Base-by-base conservation (phyloP, 2,888 invertebrate species). In the Scrobipalpa costella region DNA sequence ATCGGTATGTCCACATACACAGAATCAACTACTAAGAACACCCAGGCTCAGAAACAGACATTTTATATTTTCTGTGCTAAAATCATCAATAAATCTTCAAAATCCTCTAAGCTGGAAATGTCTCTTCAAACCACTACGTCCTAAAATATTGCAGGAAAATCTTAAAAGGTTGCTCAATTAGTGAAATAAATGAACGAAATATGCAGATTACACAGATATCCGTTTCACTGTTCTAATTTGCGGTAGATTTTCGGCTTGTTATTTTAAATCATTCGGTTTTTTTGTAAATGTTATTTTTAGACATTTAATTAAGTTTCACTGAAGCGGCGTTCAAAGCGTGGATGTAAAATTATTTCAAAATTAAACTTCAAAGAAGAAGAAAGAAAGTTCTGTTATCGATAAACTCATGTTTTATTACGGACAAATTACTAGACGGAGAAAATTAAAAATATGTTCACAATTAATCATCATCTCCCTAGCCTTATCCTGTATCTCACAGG, bases 91-190 rank as follows among this genome's bases (percentile, higher is more conserved):
- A 50, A 50, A 15, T 50, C 21, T 50, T 2, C 50, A 15, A 17
- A 21, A n/a, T 11, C 21, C 17, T 17, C 6, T 50, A 21, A 50
- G 11, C 50, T 50, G 9, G 7, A 17, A 50, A 17, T 44, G 44
- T 50, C 21, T 50, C 17, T 50, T 50, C 15, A 21, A 21, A 21
- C 50, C 19, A 21, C 50, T 21, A 21, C 9, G 19, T 21, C 17
- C 19, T 50, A 21, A 21, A 50, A 50, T 50, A 50, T 50, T 21
- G 9, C 50, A 11, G 11, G 9, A n/a, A 2, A 50, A 21, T 17
- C 50, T 21, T 50, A 50, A 50, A 50, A 50, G 50, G 50, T 50
- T 50, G 11, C 50, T 50, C 50, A 21, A 50, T 50, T 21, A 50
- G 21, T 17, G 17, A 17, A 50, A 21, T 50, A 21, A 21, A 50